Base-by-base conservation (phyloP, 1,140 invertebrate genomes). In the Drosophila varians region DNA sequence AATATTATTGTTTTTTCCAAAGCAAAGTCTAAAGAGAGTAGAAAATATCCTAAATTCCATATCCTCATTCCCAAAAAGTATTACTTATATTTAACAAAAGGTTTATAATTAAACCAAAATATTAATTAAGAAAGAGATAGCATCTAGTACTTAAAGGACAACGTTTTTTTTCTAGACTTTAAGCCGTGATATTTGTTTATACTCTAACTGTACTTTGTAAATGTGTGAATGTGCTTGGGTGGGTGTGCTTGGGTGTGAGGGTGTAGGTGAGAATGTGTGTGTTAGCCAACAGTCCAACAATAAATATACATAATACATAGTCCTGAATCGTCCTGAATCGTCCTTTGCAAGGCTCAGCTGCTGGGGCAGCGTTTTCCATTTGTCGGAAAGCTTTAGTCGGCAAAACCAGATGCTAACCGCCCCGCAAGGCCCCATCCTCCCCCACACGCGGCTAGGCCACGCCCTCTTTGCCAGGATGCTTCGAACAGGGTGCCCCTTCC, bases 101-200 rank as follows among this genome's bases (percentile, higher is more conserved):
- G 21, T 16, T 25, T 26, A 12, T 7, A 26, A 12, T 25, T 34
- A 14, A 12, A 28, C 16, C 16, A n/a, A 9, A 16, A 23, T 1
- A 21, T 0, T 12, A 40, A n/a, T 16, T 62, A 52, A 7, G n/a
- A 3, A 5, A 7, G 8, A 16, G 40, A 60, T 21, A n/a, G n/a
- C n/a, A n/a, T n/a, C n/a, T 9, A 21, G 18, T 62, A 58, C 46
- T 58, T 36, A 40, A 62, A 21, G 14, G 1, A n/a, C 11, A 0
- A 5, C 21, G 31, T 54, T 70, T 72, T 66, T 74, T 66, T 45
- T 54, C 4, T 82, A 83, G 74, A 46, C 11, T 53, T 28, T 83
- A 83, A 74, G 79, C 18, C 64, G 78, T 82, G 78, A 82, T 82
- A 82, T 74, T 82, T 82, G 58, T 69, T 77, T 74, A 42, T 45